Evolutionary conservation across 2,113 vertebrate species (phyloP).

Genomic region (Pluvialis apricaria): DNA sequence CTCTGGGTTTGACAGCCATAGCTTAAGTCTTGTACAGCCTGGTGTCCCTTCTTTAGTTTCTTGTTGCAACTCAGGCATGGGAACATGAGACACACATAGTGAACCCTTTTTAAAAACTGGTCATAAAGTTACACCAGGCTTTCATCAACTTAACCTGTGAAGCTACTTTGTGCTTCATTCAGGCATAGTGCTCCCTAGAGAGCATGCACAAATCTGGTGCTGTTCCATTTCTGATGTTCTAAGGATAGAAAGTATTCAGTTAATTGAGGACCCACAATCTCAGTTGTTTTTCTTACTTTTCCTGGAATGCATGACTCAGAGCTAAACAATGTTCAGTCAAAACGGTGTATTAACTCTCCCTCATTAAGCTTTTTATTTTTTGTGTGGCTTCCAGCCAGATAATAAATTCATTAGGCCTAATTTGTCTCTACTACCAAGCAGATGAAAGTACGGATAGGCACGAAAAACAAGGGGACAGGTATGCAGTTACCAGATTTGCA

Average conservation of each 20-base stretch:
- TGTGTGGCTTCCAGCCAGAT: background rate
- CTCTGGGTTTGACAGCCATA: background rate
- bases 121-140: background rate
- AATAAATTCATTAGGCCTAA: background rate
- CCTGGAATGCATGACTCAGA: constrained; percentile 22
- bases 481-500: background rate
- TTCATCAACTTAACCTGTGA: background rate
- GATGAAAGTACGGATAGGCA: background rate
- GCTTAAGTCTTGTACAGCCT: background rate
- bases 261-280: background rate
- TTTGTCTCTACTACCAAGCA: background rate
- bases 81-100: background rate
- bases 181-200: background rate
- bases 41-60: background rate
- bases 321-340: background rate
- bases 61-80: background rate
- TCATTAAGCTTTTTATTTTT: background rate
- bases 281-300: background rate
- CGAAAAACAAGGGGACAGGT: background rate
- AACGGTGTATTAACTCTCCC: background rate
- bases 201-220: background rate
- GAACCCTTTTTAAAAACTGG: background rate
- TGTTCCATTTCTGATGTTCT: background rate
- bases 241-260: background rate
- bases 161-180: background rate